Evolutionary conservation across 2,113 vertebrate species (phyloP), one percentile per base, ranked within the genome.

Genomic region (Thunnus maccoyii): DNA sequence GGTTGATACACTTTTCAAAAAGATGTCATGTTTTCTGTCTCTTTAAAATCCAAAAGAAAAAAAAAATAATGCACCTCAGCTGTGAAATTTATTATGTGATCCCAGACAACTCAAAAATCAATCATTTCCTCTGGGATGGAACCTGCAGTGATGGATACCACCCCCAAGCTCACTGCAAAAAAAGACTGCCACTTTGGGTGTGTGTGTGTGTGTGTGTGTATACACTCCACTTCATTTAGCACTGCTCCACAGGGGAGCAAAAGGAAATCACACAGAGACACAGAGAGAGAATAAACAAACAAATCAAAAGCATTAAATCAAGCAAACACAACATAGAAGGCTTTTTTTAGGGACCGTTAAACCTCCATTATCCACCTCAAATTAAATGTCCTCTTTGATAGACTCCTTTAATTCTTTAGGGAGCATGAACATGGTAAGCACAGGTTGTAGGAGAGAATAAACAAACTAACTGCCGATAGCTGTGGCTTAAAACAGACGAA

Each of bases 301-400:
- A 93, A 94, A 94, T 95, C 91, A 94, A 91, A 94, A 78, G 84
- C 78, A 84, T 89, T 89, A 89, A 92, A 90, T 76, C 86, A 63
- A 86, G 77, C 83, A 91, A 89, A 88, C 78, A 84, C 78, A 77
- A 70, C 75, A 52, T 71, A 75, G 75, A 78, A 72, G 88, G 83
- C 65, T 81, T 89, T 62, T 52, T 73, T 82, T 36, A 83, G 83
- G 88, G 80, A 63, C 75, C 36, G 80, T 92, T 93, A 92, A 88
- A 86, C 80, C 56, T 84, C 85, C 71, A 90, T 93, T 90, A 93
- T 88, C 76, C 84, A 60, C 48, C 81, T 90, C 70, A 88, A 86
- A 89, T 93, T 81, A 92, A 93, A 91, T 71, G 50, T 75, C 67
- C 85, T 80, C 74, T 89, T 86, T 74, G 44, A 61, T 76, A 67